Evolutionary conservation across 2,888 invertebrate species (phyloP), one percentile per base, ranked within the genome.

Genomic region (Fissipunctia ypsillon): DNA sequence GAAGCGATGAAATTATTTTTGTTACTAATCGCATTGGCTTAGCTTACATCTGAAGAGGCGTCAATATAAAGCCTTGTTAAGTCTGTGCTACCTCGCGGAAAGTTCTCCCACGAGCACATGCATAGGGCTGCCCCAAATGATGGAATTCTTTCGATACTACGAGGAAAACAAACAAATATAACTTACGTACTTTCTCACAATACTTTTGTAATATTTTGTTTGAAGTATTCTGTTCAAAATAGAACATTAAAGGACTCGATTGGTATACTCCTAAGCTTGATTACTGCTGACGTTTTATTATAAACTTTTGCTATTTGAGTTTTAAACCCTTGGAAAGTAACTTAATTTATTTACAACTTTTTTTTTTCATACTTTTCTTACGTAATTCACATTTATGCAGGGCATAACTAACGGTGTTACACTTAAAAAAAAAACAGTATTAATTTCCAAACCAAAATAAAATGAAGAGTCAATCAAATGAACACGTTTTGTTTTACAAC

Each of bases 51-150:
- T 84, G 87, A 86, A 87, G 88, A 88, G 87, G 87, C 88, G 89
- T 89, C 88, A 88, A 89, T 90, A 88, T 90, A 89, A 87, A 90
- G 90, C 86, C 92, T 93, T 92, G 93, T 93, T 93, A 93, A 93
- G 92, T 93, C 90, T 92, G 93, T 92, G 91, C 91, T 90, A 71
- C 87, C 91, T 91, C 79, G 90, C 85, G 92, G 92, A 92, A 93
- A 92, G 83, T 86, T 85, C 87, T 88, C 81, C 78, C 84, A 80
- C 84, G 78, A 85, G 83, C 76, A 78, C 78, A 76, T 75, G 70
- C 81, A 78, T 79, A 88, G 84, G 87, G 88, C 71, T 88, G 85
- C 72, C 84, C 38, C 45, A 65, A 66, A 78, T 64, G 69, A 68
- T 63, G 57, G 68, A 85, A 84, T 78, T 79, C 69, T 81, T 83